These are phyloP conservation scores for Rhodophaea formosa DNA, from an alignment of 2,888 invertebrate genomes.

Conservation along the genomic window DNA sequence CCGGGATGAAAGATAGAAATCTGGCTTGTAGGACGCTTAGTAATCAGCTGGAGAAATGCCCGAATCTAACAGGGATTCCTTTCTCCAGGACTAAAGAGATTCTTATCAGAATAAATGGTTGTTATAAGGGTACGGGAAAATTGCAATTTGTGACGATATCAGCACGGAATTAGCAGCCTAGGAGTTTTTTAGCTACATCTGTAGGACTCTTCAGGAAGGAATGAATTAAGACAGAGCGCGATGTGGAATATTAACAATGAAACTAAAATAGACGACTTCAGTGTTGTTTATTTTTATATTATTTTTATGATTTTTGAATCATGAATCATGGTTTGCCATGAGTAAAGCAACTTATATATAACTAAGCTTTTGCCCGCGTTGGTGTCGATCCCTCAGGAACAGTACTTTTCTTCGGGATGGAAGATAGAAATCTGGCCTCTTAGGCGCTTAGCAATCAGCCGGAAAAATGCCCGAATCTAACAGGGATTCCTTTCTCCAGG, in stretches of 20 bases:
- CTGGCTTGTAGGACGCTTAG: constrained; percentile 74
- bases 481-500: constrained; percentile 68
- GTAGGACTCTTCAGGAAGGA: constrained; percentile 2
- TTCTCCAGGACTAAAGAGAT: constrained; percentile 74
- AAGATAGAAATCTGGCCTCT: constrained; percentile 76
- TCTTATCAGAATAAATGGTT: constrained; percentile 70
- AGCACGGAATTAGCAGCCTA: constrained; percentile 58
- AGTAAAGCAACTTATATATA: too few species aligned
- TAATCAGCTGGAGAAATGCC: constrained; percentile 72
- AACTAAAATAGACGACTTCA: too few species aligned
- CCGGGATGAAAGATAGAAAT: too few species aligned
- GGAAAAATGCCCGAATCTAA: constrained; percentile 66
- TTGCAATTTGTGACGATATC: constrained; percentile 71
- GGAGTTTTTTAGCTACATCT: constrained; percentile 17
- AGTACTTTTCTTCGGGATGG: too few species aligned
- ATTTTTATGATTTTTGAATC: too few species aligned
- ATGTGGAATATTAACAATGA: too few species aligned
- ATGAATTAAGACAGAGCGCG: constrained; percentile 9
- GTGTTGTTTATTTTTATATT: too few species aligned
- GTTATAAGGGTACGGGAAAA: constrained; percentile 65
- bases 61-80: constrained; percentile 66
- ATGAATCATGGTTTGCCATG: too few species aligned
- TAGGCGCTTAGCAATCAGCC: constrained; percentile 75
- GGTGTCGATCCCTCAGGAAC: too few species aligned
- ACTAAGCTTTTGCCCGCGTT: too few species aligned